phyloP scores from a whole-genome alignment of 2,797 vertebrate species.

The Lateolabrax maculatus region DNA sequence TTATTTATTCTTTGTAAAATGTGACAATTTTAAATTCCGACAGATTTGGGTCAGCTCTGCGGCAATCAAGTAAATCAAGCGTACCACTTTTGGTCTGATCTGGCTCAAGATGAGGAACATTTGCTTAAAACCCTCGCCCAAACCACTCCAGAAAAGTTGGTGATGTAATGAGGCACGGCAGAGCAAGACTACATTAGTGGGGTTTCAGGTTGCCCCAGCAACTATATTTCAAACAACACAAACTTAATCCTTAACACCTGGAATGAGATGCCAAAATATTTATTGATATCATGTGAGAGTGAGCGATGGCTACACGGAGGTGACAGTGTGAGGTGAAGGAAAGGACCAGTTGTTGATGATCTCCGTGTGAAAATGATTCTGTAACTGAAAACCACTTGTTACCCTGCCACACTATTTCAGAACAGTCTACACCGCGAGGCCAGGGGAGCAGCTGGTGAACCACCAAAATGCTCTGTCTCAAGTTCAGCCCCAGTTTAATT shows the following conservation, averaged over 20 bases:
- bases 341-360: constrained; percentile 65
- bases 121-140: not conserved
- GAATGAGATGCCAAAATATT: constrained; percentile 40
- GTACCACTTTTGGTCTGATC: not conserved
- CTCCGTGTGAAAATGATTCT: constrained; percentile 65
- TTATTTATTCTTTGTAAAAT: not conserved
- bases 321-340: constrained; percentile 33
- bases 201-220: constrained; percentile 31
- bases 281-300: constrained; percentile 34
- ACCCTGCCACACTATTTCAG: constrained; percentile 53
- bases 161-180: constrained; percentile 5
- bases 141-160: not conserved
- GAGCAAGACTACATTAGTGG: constrained; percentile 2
- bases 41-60: not conserved
- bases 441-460: constrained; percentile 18
- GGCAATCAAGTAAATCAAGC: not conserved
- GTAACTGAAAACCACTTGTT: constrained; percentile 66
- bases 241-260: constrained; percentile 29
- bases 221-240: constrained; percentile 40
- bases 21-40: not conserved
- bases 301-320: constrained; percentile 13
- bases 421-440: constrained; percentile 48
- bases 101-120: not conserved
- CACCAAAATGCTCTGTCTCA: not conserved
- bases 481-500: not conserved